phyloP scores from a whole-genome alignment of 1,140 invertebrate species.

The Saxidomus purpurata region DNA sequence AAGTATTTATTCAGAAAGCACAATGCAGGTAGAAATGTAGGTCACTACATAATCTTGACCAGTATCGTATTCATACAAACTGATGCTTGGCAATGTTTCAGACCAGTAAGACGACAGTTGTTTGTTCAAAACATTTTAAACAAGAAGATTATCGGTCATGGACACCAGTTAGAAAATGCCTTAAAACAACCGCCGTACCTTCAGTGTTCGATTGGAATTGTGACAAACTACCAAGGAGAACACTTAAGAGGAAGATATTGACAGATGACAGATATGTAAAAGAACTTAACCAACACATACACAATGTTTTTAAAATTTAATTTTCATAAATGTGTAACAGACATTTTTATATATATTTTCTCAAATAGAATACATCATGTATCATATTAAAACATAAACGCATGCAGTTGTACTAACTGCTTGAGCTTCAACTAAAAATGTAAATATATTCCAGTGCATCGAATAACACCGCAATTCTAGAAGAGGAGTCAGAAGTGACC shows the following conservation, averaged over 20 bases:
- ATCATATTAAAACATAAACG: too few species aligned
- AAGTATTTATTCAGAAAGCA: neutral
- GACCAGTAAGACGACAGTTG: conserved; percentile 15
- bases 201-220: neutral
- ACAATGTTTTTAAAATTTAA: neutral
- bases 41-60: neutral
- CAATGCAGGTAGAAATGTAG: neutral
- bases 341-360: neutral
- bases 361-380: too few species aligned
- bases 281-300: neutral
- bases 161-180: conserved; percentile 1
- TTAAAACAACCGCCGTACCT: conserved; percentile 13
- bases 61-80: conserved; percentile 23
- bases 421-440: neutral
- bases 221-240: neutral
- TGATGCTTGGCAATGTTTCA: neutral
- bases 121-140: conserved; percentile 43
- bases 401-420: too few species aligned
- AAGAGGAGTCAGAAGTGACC: too few species aligned
- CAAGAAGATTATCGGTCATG: conserved; percentile 28
- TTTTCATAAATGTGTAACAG: neutral
- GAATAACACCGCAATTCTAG: too few species aligned
- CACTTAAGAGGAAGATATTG: neutral
- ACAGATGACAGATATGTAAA: neutral
- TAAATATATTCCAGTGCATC: neutral